A percentile compares a stretch with the other conserved stretches of the same genome.
These are phyloP conservation scores for Eidolon dupreanum DNA, from an alignment of 2,797 vertebrate species.

Conservation along the genomic window DNA sequence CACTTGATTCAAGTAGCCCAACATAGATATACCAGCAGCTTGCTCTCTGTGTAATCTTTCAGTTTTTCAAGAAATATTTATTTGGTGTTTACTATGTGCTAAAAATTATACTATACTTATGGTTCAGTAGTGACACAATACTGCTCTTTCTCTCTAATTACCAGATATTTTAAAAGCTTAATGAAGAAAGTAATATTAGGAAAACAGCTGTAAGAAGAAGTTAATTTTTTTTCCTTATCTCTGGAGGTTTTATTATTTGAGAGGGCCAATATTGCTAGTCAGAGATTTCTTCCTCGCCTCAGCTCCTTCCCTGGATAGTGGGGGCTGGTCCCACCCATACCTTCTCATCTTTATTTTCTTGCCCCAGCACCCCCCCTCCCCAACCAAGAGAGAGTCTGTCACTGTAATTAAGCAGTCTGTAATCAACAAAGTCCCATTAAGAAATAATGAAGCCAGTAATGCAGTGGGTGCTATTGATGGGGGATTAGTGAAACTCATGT, in stretches of 20 bases:
- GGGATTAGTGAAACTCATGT: slow-evolving; percentile 77
- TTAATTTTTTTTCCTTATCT: neutral
- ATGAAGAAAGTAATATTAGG: neutral
- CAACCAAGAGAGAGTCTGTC: slow-evolving; percentile 66
- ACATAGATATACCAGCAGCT: neutral
- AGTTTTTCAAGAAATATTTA: neutral
- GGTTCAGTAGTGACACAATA: neutral
- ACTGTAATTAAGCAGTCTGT: slow-evolving; percentile 87
- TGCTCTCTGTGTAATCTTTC: neutral
- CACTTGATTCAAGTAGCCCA: neutral
- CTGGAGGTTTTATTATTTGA: neutral
- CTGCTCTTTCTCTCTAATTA: slow-evolving; percentile 21
- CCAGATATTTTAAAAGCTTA: slow-evolving; percentile 13
- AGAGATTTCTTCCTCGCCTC: neutral
- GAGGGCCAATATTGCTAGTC: neutral
- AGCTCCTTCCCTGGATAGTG: neutral
- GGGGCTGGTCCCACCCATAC: neutral
- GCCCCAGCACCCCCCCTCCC: neutral
- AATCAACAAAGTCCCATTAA: slow-evolving; percentile 85
- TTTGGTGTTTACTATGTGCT: neutral
- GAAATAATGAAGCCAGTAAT: slow-evolving; percentile 81
- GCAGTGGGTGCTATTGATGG: slow-evolving; percentile 67
- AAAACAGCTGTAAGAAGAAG: slow-evolving; percentile 28
- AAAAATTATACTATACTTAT: neutral
- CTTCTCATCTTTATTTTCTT: slow-evolving; percentile 66